Base-by-base conservation (phyloP, 2,113 vertebrate species). In the Mystacornis crossleyi region DNA sequence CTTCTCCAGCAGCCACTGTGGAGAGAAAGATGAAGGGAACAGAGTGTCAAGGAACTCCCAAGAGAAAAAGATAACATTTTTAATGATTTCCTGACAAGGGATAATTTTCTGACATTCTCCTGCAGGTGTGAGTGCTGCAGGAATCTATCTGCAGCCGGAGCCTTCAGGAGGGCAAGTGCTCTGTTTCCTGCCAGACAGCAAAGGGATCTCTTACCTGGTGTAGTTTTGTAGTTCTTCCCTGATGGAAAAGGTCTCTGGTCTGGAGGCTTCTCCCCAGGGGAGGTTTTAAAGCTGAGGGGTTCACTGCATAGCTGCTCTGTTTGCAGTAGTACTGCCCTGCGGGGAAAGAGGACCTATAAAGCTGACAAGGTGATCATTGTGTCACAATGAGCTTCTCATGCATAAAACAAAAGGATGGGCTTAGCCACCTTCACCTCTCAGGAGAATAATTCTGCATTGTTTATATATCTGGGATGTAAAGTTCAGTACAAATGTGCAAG, bases 71-170 rank as follows among this genome's bases (percentile, higher is more conserved):
- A 36, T 43, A 57, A 28, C 13, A 57, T 65, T 72, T 84, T 45
- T 29, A 70, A 84, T 48, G 4, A 53, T 93, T 88, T 93, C 42
- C 74, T 90, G 60, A 81, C 43, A 47, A 47, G 29, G 55, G 29
- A 45, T 80, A 28, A n/a, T 93, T 95, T 93, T 96, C 86, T 95
- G 81, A 94, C 79, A 29, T 82, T 79, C 4, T 95, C 25, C 66
- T 82, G 58, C 64, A 66, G 23, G 2, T 24, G 12, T 34, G 43
- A 92, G 29, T 1, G 0, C 80, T 86, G 86, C 82, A 74, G 67
- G 51, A 93, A 64, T 34, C 28, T 65, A 1, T 42, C 45, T 77
- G 50, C 74, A 80, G 54, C 28, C 8, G 4, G 58, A 80, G 55
- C 29, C 62, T 92, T 74, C 33, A 40, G 55, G 69, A 89, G 51